Evolutionary conservation across 2,888 invertebrate genomes (phyloP), one percentile per base, ranked within the genome.

Genomic region (Neoascia interrupta): DNA sequence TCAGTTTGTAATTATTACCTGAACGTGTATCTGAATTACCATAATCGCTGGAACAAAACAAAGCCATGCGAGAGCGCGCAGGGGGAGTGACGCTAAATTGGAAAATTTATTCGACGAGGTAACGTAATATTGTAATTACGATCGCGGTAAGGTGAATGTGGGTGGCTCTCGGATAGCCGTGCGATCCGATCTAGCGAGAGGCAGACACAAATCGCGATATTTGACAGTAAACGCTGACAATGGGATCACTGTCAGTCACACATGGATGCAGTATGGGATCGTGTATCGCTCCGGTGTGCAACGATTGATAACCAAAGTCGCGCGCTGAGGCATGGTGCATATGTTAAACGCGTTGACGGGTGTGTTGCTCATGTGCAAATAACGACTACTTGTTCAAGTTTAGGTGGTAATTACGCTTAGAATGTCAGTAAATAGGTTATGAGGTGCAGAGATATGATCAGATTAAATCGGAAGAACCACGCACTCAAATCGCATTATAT

Each of bases 1-100:
- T 79, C 61, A 79, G 60, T 73, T 73, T 73, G 73, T 73, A 79
- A 79, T 79, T 73, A 79, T 79, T 73, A 66, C 73, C 54, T 54
- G 49, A 61, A 68, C 79, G 56, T 79, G 79, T 73, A 61, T 19
- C 66, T 39, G 54, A 73, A 79, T 79, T 79, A 79, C 79, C 79
- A 79, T 79, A 79, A 73, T 73, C 43, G 72, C 47, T 60, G 31
- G 18, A 43, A 58, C 51, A 60, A 21, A 56, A 37, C 45, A 34
- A 23, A 19, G 15, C 26, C 28, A 47, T n/a, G 36, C n/a, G 8
- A 3, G 13, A 15, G 18, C 34, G 4, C 49, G 21, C 18, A n/a
- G 18, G 15, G 16, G 18, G 28, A 10, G 23, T 36, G 36, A 43
- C 31, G 10, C 18, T 31, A n/a, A n/a, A n/a, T n/a, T 10, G 51